These are phyloP conservation scores for Halictus rubicundus DNA, from an alignment of 1,140 invertebrate species.

Conservation along the genomic window DNA sequence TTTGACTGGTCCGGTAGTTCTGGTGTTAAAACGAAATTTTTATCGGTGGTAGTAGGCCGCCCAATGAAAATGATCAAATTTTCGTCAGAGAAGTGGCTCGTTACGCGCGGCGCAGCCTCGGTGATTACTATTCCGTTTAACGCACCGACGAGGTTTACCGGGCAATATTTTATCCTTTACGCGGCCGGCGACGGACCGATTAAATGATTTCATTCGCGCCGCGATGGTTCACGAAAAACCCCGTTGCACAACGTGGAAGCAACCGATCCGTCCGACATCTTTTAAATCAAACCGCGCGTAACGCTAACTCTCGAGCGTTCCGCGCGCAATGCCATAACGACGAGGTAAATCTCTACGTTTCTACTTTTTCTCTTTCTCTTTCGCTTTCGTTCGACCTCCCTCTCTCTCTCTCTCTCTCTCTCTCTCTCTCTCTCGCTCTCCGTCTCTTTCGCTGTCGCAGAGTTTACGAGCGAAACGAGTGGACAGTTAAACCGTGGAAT, in stretches of 20 bases:
- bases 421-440: not conserved
- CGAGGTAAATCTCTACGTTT: not conserved
- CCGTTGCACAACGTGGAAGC: constrained; percentile 13
- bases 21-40: too few species aligned
- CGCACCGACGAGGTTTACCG: constrained; percentile 56
- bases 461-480: constrained; percentile 18
- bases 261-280: not conserved
- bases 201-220: constrained; percentile 58
- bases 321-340: constrained; percentile 21
- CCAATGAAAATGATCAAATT: constrained; percentile 48
- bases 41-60: too few species aligned
- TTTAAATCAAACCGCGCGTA: constrained; percentile 27
- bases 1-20: too few species aligned
- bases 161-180: constrained; percentile 52
- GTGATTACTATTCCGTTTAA: constrained; percentile 58
- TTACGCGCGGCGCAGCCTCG: constrained; percentile 36
- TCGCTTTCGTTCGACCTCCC: too few species aligned
- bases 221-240: not conserved
- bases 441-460: not conserved
- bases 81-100: constrained; percentile 32
- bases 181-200: not conserved
- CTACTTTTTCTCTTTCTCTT: too few species aligned
- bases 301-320: constrained; percentile 4
- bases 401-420: not conserved
- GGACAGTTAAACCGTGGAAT: not conserved